These are phyloP conservation scores for Oenanthe melanoleuca DNA, from an alignment of 2,113 vertebrate genomes.

Conservation along the genomic window DNA sequence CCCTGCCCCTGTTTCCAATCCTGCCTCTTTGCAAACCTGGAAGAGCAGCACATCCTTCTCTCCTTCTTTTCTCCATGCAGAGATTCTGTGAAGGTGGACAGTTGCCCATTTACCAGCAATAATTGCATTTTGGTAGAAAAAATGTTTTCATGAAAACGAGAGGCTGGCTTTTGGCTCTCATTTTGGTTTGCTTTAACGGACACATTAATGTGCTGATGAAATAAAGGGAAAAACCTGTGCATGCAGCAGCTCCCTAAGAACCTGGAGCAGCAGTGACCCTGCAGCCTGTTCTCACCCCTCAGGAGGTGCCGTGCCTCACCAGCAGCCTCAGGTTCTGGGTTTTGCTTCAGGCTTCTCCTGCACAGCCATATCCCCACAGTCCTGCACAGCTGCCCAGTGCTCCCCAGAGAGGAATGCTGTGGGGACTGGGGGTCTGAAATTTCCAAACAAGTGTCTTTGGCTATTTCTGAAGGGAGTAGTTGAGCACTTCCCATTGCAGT, in stretches of 20 bases:
- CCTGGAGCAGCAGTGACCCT: accelerated
- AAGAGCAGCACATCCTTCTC: neutral
- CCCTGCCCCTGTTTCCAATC: neutral
- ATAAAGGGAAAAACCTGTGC: neutral
- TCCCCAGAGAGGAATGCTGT: neutral
- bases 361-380: neutral
- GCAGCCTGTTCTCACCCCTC: neutral
- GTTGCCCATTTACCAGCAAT: neutral
- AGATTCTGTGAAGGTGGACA: neutral
- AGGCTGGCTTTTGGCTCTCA: neutral
- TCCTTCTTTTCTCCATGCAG: neutral
- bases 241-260: neutral
- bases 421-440: neutral
- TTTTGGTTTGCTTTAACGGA: neutral
- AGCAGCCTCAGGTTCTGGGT: neutral
- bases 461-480: neutral
- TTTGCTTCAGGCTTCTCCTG: neutral
- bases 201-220: neutral
- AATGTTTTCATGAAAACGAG: accelerated
- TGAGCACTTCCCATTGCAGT: neutral
- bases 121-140: neutral
- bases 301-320: accelerated
- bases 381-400: neutral
- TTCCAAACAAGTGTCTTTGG: neutral
- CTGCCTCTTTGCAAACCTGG: neutral